Evolutionary conservation across 2,888 invertebrate genomes (phyloP), one percentile per base, ranked within the genome.

Genomic region (Andrena chrysosceles): DNA sequence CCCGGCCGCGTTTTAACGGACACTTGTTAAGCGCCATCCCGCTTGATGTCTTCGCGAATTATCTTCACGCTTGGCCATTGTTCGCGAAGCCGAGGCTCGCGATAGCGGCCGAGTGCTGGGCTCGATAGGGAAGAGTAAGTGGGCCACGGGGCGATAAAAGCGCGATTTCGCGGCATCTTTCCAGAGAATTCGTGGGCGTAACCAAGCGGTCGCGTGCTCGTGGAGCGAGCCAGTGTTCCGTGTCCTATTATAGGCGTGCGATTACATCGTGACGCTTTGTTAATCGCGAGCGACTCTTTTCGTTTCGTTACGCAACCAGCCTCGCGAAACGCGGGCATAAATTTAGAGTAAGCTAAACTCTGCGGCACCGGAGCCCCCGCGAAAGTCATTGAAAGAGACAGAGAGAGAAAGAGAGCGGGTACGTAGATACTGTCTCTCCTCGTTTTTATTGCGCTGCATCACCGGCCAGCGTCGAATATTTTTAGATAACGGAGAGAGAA

Each of bases 101-200:
- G 84, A 85, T 85, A 82, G 31, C 48, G 63, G 23, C 83, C 67
- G 74, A 80, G 80, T 80, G 83, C 33, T n/a, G 54, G 13, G 20
- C 33, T 49, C 66, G 87, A 87, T 87, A 87, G 76, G 66, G 69
- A 84, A 59, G 73, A 84, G 80, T 66, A 87, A 85, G 82, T 87
- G 85, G 87, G 82, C 76, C 87, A 74, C 63, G 49, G 69, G 52
- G 49, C 82, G 87, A 87, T 87, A 87, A 87, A 69, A 35, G 26
- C n/a, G 49, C 69, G 66, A 75, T 76, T 77, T 63, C 67, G 67
- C 74, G 69, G 56, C 69, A 78, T 70, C 78, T 86, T 83, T 79
- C 66, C 74, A 83, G 72, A 54, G 75, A 84, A 85, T 76, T 76
- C 74, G 87, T 87, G 76, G 87, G 87, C 85, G 87, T 69, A 85